These are phyloP conservation scores for Rhombomys opimus DNA, from an alignment of 2,113 vertebrate genomes.

Conservation along the genomic window DNA sequence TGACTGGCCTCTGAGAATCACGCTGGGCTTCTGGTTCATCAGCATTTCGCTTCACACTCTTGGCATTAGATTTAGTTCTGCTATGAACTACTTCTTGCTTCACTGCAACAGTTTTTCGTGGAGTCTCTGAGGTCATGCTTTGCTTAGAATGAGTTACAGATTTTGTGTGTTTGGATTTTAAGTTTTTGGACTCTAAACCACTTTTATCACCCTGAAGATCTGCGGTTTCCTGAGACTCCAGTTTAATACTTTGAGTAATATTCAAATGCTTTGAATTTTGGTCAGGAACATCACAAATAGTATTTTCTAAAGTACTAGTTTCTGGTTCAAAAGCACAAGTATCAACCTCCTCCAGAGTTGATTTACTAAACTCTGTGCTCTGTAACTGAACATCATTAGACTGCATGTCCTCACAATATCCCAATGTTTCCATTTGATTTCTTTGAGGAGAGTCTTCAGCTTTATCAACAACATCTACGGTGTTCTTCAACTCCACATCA, in stretches of 20 bases:
- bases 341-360: slow-evolving; percentile 73
- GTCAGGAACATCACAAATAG: slow-evolving; percentile 69
- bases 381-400: slow-evolving; percentile 65
- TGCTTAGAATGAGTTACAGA: slow-evolving; percentile 79
- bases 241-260: slow-evolving; percentile 67
- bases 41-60: slow-evolving; percentile 88
- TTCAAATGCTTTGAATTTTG: slow-evolving; percentile 74
- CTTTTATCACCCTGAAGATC: slow-evolving; percentile 77
- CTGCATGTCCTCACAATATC: slow-evolving; percentile 63
- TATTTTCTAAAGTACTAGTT: slow-evolving; percentile 79
- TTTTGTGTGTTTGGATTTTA: slow-evolving; percentile 81
- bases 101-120: slow-evolving; percentile 69
- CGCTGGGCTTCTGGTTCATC: slow-evolving; percentile 86
- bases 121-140: slow-evolving; percentile 70
- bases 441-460: slow-evolving; percentile 69
- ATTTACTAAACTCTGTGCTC: slow-evolving; percentile 76
- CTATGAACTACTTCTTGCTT: slow-evolving; percentile 78
- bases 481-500: slow-evolving; percentile 70
- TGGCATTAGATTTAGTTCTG: slow-evolving; percentile 86
- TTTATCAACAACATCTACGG: slow-evolving; percentile 68
- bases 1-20: slow-evolving; percentile 86
- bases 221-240: slow-evolving; percentile 71
- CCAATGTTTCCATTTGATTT: slow-evolving; percentile 66
- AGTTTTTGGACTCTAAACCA: slow-evolving; percentile 81
- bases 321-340: slow-evolving; percentile 77